A percentile compares a stretch with the other conserved stretches of the same genome.
phyloP scores from a whole-genome alignment of 2,113 vertebrate genomes.

The Oncorhynchus masou region DNA sequence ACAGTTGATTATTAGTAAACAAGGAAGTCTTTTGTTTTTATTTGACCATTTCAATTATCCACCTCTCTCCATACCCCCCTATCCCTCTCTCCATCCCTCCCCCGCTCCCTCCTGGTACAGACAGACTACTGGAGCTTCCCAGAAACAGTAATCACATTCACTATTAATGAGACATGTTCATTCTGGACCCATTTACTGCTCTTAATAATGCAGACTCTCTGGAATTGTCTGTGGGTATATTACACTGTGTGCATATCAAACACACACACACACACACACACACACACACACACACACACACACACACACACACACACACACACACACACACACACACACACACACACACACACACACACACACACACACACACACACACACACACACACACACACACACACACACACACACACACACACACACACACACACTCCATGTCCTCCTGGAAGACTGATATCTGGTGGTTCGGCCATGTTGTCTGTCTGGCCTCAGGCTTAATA shows the following conservation, averaged over 20 bases:
- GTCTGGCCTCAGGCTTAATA: slow-evolving; percentile 25
- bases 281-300: not conserved
- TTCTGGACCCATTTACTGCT: slow-evolving; percentile 69
- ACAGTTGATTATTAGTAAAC: too few relatives aligned
- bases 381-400: too few relatives aligned
- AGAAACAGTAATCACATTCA: slow-evolving; percentile 72
- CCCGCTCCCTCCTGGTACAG: too few relatives aligned
- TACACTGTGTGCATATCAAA: slow-evolving; percentile 18
- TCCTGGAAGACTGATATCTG: slow-evolving; percentile 10
- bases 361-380: too few relatives aligned
- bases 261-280: too few relatives aligned
- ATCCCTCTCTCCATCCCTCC: slow-evolving; percentile 6
- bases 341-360: not conserved
- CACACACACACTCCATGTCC: slow-evolving; percentile 20
- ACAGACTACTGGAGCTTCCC: slow-evolving; percentile 46
- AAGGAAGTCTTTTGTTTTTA: slow-evolving; percentile 43
- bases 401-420: too few relatives aligned
- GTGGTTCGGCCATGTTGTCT: slow-evolving; percentile 23
- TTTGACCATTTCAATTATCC: slow-evolving; percentile 64
- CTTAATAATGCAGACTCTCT: slow-evolving; percentile 71
- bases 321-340: not conserved
- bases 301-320: not conserved
- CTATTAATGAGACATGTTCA: slow-evolving; percentile 71
- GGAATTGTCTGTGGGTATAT: slow-evolving; percentile 57
- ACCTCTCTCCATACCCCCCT: slow-evolving; percentile 4